Evolutionary conservation across 30 jellyfish, hydroid and myxozoan genomes (phyloP).

Genomic region (Chrysaora quinquecirrha): DNA sequence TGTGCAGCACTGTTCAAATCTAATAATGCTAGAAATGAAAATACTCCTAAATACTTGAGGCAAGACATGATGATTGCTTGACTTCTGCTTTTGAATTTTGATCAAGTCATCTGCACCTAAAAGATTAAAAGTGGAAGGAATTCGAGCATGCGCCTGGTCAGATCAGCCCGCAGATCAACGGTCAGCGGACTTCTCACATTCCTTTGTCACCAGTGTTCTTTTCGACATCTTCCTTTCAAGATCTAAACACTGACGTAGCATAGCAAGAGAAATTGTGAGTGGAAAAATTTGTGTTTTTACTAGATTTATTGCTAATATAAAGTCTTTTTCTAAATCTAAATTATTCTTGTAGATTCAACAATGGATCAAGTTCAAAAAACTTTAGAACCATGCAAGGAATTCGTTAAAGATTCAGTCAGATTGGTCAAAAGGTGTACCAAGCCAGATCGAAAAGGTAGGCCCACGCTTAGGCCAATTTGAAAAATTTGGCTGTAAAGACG

Average conservation of each 20-base stretch:
- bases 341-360: background rate
- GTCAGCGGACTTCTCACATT: background rate
- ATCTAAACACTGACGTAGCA: slow-evolving; percentile 58
- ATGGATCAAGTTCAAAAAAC: slow-evolving; percentile 98
- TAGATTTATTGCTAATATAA: too few relatives aligned
- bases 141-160: too few relatives aligned
- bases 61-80: too few relatives aligned
- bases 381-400: slow-evolving; percentile 97
- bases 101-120: too few relatives aligned
- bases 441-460: slow-evolving; percentile 96
- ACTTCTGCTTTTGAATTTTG: too few relatives aligned
- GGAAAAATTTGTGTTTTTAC: background rate
- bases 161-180: too few relatives aligned
- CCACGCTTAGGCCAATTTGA: background rate
- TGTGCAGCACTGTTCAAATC: too few relatives aligned
- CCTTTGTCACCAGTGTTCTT: slow-evolving; percentile 2
- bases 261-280: background rate
- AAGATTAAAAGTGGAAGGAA: too few relatives aligned
- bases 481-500: too few relatives aligned
- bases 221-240: slow-evolving; percentile 22
- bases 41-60: too few relatives aligned
- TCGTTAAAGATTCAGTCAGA: slow-evolving; percentile 92
- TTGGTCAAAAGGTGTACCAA: slow-evolving; percentile 93
- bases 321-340: background rate
- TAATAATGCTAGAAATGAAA: too few relatives aligned